A percentile compares a stretch with the other conserved stretches of the same genome.
Evolutionary conservation across 2,888 invertebrate genomes (phyloP).

Genomic region (Melangyna quadrimaculata): DNA sequence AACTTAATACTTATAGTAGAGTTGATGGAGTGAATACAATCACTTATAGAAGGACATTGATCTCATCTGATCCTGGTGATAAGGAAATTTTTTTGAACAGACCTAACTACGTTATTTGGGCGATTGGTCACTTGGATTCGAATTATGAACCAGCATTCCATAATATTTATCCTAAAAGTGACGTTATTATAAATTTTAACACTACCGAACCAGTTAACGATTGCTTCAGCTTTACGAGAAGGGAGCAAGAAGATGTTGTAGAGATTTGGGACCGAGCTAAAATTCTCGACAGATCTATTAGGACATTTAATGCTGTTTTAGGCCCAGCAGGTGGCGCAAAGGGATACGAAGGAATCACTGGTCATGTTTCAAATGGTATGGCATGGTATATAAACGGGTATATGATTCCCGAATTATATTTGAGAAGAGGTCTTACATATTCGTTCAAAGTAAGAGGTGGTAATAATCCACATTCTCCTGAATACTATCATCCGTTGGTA

Average conservation of each 20-base stretch:
- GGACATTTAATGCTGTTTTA: constrained; percentile 90
- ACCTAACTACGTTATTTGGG: constrained; percentile 89
- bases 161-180: constrained; percentile 88
- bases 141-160: constrained; percentile 92
- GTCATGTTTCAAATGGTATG: constrained; percentile 86
- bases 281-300: constrained; percentile 86
- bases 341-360: constrained; percentile 89
- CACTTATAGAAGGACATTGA: constrained; percentile 89
- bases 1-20: constrained; percentile 87
- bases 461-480: constrained; percentile 92
- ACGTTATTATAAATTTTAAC: constrained; percentile 86
- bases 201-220: constrained; percentile 85
- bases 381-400: constrained; percentile 97
- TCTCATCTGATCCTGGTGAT: constrained; percentile 89
- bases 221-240: constrained; percentile 88
- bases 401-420: constrained; percentile 92
- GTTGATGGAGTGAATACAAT: constrained; percentile 90
- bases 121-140: constrained; percentile 89
- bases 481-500: constrained; percentile 93
- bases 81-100: constrained; percentile 86
- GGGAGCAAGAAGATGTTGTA: constrained; percentile 74
- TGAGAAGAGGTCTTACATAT: constrained; percentile 92
- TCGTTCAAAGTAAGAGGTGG: constrained; percentile 91
- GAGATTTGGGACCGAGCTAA: constrained; percentile 85
- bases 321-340: constrained; percentile 92